phyloP scores from a whole-genome alignment of 2,797 vertebrate genomes.

The Australoheros facetus region DNA sequence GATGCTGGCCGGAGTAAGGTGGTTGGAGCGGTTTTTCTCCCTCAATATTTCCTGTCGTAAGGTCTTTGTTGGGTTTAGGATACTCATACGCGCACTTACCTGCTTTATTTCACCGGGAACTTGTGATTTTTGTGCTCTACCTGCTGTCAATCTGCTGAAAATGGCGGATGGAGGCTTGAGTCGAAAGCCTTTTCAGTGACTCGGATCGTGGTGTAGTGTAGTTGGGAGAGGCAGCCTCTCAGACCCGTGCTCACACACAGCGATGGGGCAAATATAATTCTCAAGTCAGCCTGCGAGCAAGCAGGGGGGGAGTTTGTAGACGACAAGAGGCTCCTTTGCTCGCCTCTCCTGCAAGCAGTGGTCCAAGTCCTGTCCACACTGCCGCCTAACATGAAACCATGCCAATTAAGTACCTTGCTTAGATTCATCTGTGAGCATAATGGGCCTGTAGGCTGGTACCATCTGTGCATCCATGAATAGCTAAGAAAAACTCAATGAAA shows the following conservation, averaged over 20 bases:
- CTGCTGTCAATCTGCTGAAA: slow-evolving; percentile 80
- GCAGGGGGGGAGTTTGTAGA: background rate
- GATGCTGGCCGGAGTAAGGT: slow-evolving; percentile 59
- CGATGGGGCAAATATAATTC: slow-evolving; percentile 39
- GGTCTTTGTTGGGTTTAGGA: slow-evolving; percentile 31
- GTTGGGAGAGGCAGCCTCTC: slow-evolving; percentile 71
- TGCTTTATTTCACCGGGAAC: slow-evolving; percentile 66
- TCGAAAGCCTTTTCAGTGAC: slow-evolving; percentile 65
- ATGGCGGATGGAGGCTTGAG: slow-evolving; percentile 81
- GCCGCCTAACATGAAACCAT: slow-evolving; percentile 50
- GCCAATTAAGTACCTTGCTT: slow-evolving; percentile 58
- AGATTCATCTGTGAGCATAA: slow-evolving; percentile 54
- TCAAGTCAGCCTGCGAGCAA: slow-evolving; percentile 7
- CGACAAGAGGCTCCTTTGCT: slow-evolving; percentile 2
- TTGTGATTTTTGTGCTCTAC: slow-evolving; percentile 69
- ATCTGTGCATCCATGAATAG: slow-evolving; percentile 46
- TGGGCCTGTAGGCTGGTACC: slow-evolving; percentile 62
- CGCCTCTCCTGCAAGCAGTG: slow-evolving; percentile 19
- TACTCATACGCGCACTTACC: slow-evolving; percentile 70
- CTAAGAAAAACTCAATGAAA: slow-evolving; percentile 15
- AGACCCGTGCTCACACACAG: slow-evolving; percentile 21
- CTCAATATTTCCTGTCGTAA: slow-evolving; percentile 26
- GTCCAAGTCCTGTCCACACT: slow-evolving; percentile 34
- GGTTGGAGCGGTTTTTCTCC: slow-evolving; percentile 27
- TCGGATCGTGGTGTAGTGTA: slow-evolving; percentile 55